Evolutionary conservation across 2,113 vertebrate species (phyloP).

Genomic region (Callocephalon fimbriatum): DNA sequence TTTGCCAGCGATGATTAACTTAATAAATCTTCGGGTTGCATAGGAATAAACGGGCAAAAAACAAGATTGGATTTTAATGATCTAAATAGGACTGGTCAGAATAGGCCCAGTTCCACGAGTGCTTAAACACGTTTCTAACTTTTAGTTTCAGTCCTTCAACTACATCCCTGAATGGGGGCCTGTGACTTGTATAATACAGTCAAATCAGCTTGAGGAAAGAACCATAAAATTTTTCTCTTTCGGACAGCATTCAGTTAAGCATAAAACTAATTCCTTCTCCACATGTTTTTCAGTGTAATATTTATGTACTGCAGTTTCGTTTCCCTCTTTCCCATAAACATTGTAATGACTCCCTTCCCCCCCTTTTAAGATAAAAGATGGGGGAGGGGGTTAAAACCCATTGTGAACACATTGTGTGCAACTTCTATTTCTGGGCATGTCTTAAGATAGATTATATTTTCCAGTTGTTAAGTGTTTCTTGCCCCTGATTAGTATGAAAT

Average conservation of each 20-base stretch:
- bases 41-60: constrained; percentile 6
- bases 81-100: neutral
- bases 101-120: neutral
- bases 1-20: neutral
- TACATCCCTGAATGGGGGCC: neutral
- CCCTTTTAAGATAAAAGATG: neutral
- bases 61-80: neutral
- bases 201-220: neutral
- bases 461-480: neutral
- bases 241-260: neutral
- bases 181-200: neutral
- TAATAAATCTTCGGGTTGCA: neutral
- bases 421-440: neutral
- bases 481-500: neutral
- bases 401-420: neutral
- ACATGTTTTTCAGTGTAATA: neutral
- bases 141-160: neutral
- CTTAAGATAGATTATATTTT: neutral
- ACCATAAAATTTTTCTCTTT: neutral
- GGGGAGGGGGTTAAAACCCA: neutral
- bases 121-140: neutral
- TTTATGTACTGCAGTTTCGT: neutral
- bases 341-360: neutral
- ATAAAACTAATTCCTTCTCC: neutral
- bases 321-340: neutral